These are phyloP conservation scores for Odocoileus virginianus DNA, from an alignment of 2,113 vertebrate genomes.

Conservation along the genomic window DNA sequence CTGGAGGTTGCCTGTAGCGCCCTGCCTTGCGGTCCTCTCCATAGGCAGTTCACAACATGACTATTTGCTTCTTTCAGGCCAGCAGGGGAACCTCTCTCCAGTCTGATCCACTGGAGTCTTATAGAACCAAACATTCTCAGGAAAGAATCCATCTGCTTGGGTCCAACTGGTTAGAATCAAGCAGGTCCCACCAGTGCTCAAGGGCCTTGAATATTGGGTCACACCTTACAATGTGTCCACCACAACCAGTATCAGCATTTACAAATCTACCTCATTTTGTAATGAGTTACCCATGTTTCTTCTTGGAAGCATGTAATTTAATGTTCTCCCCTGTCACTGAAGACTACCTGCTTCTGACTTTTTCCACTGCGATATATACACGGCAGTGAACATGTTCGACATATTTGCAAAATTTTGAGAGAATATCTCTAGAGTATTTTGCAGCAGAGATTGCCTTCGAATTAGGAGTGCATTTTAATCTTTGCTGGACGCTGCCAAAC, in stretches of 20 bases:
- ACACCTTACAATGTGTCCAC: neutral
- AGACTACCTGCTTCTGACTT: neutral
- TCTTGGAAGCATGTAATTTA: neutral
- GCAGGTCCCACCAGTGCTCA: neutral
- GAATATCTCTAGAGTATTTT: neutral
- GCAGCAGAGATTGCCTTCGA: neutral
- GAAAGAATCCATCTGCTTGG: neutral
- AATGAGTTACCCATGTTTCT: neutral
- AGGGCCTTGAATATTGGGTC: neutral
- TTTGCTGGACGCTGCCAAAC: neutral
- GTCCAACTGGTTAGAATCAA: neutral
- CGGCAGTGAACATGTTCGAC: neutral
- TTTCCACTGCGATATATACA: neutral
- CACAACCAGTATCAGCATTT: neutral
- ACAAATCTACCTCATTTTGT: neutral
- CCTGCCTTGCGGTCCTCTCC: neutral
- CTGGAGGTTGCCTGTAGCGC: too few relatives aligned
- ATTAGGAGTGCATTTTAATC: neutral
- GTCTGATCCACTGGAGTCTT: neutral
- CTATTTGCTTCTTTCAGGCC: neutral
- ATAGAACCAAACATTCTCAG: neutral
- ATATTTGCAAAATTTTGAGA: neutral
- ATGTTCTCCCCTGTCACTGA: neutral
- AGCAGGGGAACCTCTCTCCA: neutral
- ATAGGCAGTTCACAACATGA: neutral